Percentiles rank a stretch among this genome's conserved stretches.
These are phyloP conservation scores for Drosophila seguyi DNA, from an alignment of 1,140 invertebrate genomes.

Conservation along the genomic window DNA sequence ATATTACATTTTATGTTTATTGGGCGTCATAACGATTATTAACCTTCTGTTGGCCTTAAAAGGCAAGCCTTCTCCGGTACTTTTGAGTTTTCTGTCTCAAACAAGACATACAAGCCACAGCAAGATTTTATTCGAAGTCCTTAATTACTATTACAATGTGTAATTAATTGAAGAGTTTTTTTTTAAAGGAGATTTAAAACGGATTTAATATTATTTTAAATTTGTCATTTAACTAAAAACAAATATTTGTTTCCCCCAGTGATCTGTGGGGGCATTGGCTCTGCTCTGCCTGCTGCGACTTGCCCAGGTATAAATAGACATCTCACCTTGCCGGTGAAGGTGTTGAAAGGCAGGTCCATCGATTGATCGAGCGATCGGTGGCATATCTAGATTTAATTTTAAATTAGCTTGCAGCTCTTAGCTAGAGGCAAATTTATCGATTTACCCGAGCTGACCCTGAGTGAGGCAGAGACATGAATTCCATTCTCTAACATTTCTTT, in stretches of 20 bases:
- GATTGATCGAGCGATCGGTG: conserved; percentile 41
- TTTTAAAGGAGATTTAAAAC: background rate
- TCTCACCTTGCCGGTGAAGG: conserved; percentile 48
- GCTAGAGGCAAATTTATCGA: conserved; percentile 55
- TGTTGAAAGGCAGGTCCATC: conserved; percentile 72
- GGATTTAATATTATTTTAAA: fast-evolving
- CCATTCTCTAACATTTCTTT: conserved; percentile 40
- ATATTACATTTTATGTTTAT: background rate
- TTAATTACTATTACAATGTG: too few species aligned
- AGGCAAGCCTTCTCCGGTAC: background rate
- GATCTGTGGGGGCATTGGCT: conserved; percentile 16
- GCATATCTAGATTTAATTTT: conserved; percentile 64
- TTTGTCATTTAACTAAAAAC: background rate
- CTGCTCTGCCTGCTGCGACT: conserved; percentile 25
- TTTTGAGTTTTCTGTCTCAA: too few species aligned
- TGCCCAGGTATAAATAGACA: conserved; percentile 47
- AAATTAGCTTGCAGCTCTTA: conserved; percentile 35
- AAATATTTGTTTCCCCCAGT: conserved; percentile 4
- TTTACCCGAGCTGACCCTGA: conserved; percentile 72
- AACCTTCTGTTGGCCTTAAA: background rate
- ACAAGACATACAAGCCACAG: background rate
- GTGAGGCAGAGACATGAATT: conserved; percentile 57
- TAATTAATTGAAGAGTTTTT: background rate
- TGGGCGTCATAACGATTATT: too few species aligned
- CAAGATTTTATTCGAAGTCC: background rate